Conservation (phyloP, 2,888 invertebrate species). For the Argyresthia goedartella region DNA sequence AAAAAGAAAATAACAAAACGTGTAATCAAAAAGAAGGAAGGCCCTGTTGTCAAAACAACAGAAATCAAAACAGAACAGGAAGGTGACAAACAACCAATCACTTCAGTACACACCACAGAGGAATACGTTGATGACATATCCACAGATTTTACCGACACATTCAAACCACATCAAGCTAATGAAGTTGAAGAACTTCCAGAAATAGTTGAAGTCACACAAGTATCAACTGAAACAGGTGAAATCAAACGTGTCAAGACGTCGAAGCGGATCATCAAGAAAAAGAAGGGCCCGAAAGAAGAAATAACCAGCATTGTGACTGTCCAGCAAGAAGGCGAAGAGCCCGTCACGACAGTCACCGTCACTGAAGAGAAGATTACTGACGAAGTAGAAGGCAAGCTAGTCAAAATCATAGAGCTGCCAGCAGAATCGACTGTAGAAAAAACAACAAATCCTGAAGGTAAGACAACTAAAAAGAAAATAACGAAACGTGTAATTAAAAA, state of each 20-base stretch:
- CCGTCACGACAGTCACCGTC: conserved; percentile 15
- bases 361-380: conserved; percentile 24
- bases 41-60: too few species aligned
- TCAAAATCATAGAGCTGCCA: conserved; percentile 18
- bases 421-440: conserved; percentile 15
- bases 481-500: too few species aligned
- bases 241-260: conserved; percentile 5
- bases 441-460: conserved; percentile 17
- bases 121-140: conserved; percentile 16
- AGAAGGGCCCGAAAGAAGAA: conserved; percentile 26
- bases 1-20: too few species aligned
- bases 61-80: conserved; percentile 15
- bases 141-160: conserved; percentile 10
- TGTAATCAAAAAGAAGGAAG: too few species aligned
- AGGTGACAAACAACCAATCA: conserved; percentile 15
- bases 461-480: conserved; percentile 38
- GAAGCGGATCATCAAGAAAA: conserved; percentile 24
- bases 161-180: conserved; percentile 9
- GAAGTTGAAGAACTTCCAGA: conserved; percentile 13
- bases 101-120: too few species aligned
- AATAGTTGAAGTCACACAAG: conserved; percentile 6
- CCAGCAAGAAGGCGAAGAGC: conserved; percentile 16
- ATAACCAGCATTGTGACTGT: too few species aligned
- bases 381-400: conserved; percentile 13
- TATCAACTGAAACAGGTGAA: conserved; percentile 8